Percentiles rank a stretch among this genome's conserved stretches.
Conservation (phyloP, 2,888 invertebrate genomes). For the Psococerastis gibbosa region DNA sequence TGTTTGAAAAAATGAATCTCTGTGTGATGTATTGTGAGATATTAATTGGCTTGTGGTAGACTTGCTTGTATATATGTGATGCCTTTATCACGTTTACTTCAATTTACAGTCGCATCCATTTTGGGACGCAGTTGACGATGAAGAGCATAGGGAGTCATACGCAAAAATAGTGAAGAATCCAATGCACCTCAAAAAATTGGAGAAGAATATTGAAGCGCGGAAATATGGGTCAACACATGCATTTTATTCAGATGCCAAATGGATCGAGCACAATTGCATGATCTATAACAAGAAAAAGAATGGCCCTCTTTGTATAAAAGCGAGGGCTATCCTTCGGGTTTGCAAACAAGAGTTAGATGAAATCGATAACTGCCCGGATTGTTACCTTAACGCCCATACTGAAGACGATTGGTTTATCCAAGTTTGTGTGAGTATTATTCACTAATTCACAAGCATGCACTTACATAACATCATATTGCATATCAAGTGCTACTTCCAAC, state of each 20-base stretch:
- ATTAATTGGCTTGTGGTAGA: constrained; percentile 15
- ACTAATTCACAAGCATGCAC: too few relatives aligned
- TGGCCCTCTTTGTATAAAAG: constrained; percentile 37
- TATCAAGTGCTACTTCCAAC: too few relatives aligned
- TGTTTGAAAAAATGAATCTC: constrained; percentile 38
- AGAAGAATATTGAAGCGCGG: constrained; percentile 53
- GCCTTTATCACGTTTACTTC: constrained; percentile 9
- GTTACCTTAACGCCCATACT: constrained; percentile 71
- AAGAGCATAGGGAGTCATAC: constrained; percentile 55
- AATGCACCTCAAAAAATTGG: constrained; percentile 61
- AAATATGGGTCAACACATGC: constrained; percentile 74
- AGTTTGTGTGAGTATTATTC: constrained; percentile 61
- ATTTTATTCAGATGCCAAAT: constrained; percentile 75
- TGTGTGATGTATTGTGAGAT: constrained; percentile 46
- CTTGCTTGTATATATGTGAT: constrained; percentile 13
- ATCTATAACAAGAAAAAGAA: constrained; percentile 78
- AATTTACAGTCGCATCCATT: constrained; percentile 55
- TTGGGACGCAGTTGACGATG: constrained; percentile 49
- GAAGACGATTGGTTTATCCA: constrained; percentile 77
- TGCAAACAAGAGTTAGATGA: constrained; percentile 79
- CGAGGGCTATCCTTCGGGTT: constrained; percentile 61
- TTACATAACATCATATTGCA: too few relatives aligned
- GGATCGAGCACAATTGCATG: constrained; percentile 86
- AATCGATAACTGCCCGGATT: constrained; percentile 85
- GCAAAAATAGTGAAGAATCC: constrained; percentile 68